Evolutionary conservation across 2,113 vertebrate species (phyloP), one percentile per base, ranked within the genome.

Genomic region (Trematocara zebra): DNA sequence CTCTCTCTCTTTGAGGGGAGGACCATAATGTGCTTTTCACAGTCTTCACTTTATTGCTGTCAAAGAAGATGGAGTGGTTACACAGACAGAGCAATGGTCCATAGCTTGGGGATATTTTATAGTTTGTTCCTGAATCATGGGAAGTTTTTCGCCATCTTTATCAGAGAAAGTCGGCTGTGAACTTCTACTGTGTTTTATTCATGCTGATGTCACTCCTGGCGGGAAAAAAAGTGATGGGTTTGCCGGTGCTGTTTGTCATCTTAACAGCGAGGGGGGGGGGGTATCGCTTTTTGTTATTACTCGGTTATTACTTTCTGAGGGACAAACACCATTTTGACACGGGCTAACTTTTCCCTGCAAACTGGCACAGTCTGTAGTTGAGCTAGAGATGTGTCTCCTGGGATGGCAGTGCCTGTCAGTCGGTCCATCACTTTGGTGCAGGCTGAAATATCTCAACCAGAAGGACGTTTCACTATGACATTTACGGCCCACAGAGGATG

Each of bases 41-140:
- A 85, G 89, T 83, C 87, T 83, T 93, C 72, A 82, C 90, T 93
- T 93, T 86, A 88, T 94, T 90, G 82, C 91, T 91, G 93, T 91
- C 93, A 90, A 51, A 90, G 80, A 93, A 89, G 92, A 94, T 89
- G 87, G 91, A 95, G 92, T 87, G 89, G 85, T 81, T 94, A 86
- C 80, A 84, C 37, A 87, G 90, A 91, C 86, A 64, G 82, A 56
- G 87, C 91, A 83, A 85, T 67, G 92, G 89, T 76, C 88, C 84
- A 33, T 92, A 80, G 90, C 90, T 89, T 15, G 44, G 78, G 93
- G 89, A 88, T 59, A 57, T 90, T 88, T 91, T 85, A 87, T 81
- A 61, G 72, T 64, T 89, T 81, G 74, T 81, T 79, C 85, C 72
- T 81, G 81, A 81, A 87, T 90, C 82, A 53, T 20, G 61, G 82